phyloP scores from a whole-genome alignment of 2,888 invertebrate species.

The Pyrocoelia pectoralis region DNA sequence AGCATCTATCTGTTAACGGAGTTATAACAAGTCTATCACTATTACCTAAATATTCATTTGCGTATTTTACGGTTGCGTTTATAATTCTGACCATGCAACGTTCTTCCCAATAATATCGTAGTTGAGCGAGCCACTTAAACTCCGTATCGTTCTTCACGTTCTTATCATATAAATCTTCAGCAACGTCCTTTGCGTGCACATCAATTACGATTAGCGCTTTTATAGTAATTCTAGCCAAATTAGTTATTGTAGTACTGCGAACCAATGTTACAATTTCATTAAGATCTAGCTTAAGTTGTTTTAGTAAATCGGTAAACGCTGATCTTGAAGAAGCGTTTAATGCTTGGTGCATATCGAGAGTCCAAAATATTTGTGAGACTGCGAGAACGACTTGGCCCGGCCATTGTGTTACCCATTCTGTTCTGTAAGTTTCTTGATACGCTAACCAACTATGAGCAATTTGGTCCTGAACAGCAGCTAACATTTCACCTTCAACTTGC shows the following conservation, averaged over 20 bases:
- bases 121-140: conserved; percentile 86
- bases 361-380: conserved; percentile 86
- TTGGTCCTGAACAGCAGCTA: conserved; percentile 74
- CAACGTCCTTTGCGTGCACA: conserved; percentile 86
- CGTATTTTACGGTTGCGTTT: conserved; percentile 80
- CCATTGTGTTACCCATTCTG: conserved; percentile 79
- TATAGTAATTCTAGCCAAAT: conserved; percentile 77
- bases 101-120: conserved; percentile 79
- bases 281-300: conserved; percentile 68
- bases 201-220: conserved; percentile 86
- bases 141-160: conserved; percentile 75
- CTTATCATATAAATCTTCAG: conserved; percentile 70
- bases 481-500: conserved; percentile 84
- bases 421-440: conserved; percentile 66
- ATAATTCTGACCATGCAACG: conserved; percentile 75
- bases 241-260: conserved; percentile 72
- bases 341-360: conserved; percentile 75
- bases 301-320: conserved; percentile 64
- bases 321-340: conserved; percentile 66
- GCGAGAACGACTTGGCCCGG: conserved; percentile 85
- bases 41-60: conserved; percentile 88
- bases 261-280: conserved; percentile 79
- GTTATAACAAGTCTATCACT: conserved; percentile 78
- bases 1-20: conserved; percentile 80
- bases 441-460: conserved; percentile 71